These are phyloP conservation scores for Neodontobutis hainanensis DNA, from an alignment of 2,113 vertebrate genomes.

Conservation along the genomic window DNA sequence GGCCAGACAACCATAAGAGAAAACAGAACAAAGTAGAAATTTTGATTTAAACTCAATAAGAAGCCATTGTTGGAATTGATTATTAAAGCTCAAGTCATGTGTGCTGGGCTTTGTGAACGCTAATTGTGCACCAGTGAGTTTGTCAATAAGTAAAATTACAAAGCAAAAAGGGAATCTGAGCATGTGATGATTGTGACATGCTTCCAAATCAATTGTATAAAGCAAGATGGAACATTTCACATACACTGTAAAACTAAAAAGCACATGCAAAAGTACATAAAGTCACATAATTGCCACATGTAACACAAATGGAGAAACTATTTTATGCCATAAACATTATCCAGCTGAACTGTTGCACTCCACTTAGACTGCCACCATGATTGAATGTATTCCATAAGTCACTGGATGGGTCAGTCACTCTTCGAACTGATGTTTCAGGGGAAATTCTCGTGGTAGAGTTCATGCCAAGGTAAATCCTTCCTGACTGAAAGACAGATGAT, in stretches of 20 bases:
- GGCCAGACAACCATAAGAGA: slow-evolving; percentile 53
- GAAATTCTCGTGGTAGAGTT: slow-evolving; percentile 49
- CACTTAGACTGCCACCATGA: neutral
- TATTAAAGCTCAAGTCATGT: slow-evolving; percentile 48
- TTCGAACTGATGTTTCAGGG: slow-evolving; percentile 27
- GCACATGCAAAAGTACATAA: too few relatives aligned
- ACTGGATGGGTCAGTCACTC: slow-evolving; percentile 39
- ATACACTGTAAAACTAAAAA: too few relatives aligned
- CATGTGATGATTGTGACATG: too few relatives aligned
- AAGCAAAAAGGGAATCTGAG: neutral
- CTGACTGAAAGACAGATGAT: slow-evolving; percentile 39
- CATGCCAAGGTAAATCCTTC: slow-evolving; percentile 33
- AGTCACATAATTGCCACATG: neutral
- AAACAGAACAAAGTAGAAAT: slow-evolving; percentile 67
- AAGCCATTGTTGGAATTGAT: slow-evolving; percentile 58
- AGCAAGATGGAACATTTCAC: too few relatives aligned
- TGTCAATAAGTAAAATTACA: slow-evolving; percentile 11
- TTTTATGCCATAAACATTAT: slow-evolving; percentile 1
- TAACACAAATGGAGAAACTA: neutral
- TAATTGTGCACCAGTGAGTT: slow-evolving; percentile 26
- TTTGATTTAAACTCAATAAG: slow-evolving; percentile 67
- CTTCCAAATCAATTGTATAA: too few relatives aligned
- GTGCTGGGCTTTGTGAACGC: slow-evolving; percentile 15
- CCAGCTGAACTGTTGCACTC: slow-evolving; percentile 8
- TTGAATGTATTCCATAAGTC: slow-evolving; percentile 41